phyloP scores from a whole-genome alignment of 92 coral and sea anemone genomes.

The Metridium senile region DNA sequence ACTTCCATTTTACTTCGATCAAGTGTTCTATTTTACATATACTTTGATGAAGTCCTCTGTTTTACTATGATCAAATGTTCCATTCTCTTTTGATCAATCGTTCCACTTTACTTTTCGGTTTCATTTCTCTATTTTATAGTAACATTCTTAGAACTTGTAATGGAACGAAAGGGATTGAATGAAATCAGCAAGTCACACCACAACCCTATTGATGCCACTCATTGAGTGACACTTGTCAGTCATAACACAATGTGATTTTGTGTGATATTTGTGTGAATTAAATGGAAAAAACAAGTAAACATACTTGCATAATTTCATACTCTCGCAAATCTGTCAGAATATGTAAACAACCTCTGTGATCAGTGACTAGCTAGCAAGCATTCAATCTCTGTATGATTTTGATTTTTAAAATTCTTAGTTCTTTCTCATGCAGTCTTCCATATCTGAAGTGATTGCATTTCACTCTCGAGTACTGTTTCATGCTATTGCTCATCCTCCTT shows the following conservation, averaged over 20 bases:
- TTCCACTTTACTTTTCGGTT: not conserved
- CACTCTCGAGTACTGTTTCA: slow-evolving; percentile 1
- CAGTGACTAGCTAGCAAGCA: not conserved
- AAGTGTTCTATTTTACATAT: slow-evolving; percentile 2
- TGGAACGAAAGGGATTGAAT: not conserved
- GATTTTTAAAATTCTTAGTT: not conserved
- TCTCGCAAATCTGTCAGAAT: no score
- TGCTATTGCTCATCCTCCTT: not conserved
- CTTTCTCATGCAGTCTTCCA: not conserved
- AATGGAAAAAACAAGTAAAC: not conserved
- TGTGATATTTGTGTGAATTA: not conserved
- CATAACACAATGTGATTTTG: not conserved
- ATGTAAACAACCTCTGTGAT: no score
- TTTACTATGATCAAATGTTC: not conserved
- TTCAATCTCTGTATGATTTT: not conserved
- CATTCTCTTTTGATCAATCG: not conserved
- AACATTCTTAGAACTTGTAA: not conserved
- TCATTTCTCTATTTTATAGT: not conserved
- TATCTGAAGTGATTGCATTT: not conserved
- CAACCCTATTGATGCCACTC: not conserved
- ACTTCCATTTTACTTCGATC: not conserved
- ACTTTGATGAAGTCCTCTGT: not conserved
- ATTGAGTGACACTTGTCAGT: not conserved
- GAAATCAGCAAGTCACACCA: not conserved
- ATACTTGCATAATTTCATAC: no score